phyloP scores from a whole-genome alignment of 1,140 invertebrate genomes.

The Agrilus planipennis region DNA sequence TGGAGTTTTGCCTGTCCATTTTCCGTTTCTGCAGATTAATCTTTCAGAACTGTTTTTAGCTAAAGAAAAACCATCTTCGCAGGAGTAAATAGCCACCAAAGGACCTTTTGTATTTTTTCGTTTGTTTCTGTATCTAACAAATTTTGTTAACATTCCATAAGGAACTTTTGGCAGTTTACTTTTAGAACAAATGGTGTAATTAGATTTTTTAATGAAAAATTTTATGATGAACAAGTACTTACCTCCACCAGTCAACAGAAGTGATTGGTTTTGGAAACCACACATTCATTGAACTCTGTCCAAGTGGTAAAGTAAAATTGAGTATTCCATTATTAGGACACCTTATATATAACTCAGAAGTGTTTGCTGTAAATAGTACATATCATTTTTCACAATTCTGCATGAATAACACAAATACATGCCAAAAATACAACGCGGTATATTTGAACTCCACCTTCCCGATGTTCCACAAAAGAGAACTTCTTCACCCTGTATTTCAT shows the following conservation, averaged over 20 bases:
- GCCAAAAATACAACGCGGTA: conserved; percentile 38
- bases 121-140: no score
- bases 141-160: no score
- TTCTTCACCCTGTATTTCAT: conserved; percentile 38
- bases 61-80: conserved; percentile 1
- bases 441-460: conserved; percentile 40
- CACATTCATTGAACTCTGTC: conserved; percentile 41
- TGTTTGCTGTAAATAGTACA: conserved; percentile 20
- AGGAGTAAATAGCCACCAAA: conserved; percentile 3
- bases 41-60: not conserved
- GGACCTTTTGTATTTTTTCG: no score
- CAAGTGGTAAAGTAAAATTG: conserved; percentile 41
- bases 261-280: conserved; percentile 50
- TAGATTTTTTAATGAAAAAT: conserved; percentile 39
- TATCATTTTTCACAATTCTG: not conserved
- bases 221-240: conserved; percentile 1
- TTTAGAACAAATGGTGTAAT: no score
- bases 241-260: conserved; percentile 51
- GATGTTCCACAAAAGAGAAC: conserved; percentile 36
- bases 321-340: conserved; percentile 45
- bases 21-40: conserved; percentile 1
- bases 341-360: conserved; percentile 45
- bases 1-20: conserved; percentile 4
- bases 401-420: conserved; percentile 11
- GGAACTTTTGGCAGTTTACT: no score